Conservation (phyloP, 2,113 vertebrate species). For the Heterocephalus glaber region DNA sequence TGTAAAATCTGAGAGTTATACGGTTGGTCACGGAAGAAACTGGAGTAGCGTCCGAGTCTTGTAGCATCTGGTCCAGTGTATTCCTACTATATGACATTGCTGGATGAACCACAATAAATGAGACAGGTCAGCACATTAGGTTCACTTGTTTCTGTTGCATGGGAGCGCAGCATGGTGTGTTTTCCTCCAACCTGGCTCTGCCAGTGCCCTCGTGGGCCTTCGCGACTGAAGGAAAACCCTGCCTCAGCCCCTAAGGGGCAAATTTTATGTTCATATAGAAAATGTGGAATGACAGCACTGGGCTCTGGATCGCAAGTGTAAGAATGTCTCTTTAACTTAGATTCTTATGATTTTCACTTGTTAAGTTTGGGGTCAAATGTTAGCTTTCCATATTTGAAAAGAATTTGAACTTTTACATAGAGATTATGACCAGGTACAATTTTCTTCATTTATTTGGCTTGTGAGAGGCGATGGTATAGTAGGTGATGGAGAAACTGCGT, state of each 20-base stretch:
- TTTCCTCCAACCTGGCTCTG: not conserved
- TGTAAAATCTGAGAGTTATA: not conserved
- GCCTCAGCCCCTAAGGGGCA: slow-evolving; percentile 1
- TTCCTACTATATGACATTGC: not conserved
- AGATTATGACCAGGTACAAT: not conserved
- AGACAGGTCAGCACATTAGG: slow-evolving; percentile 43
- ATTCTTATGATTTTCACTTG: not conserved
- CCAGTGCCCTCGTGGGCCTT: slow-evolving; percentile 6
- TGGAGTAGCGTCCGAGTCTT: not conserved
- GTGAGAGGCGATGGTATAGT: not conserved
- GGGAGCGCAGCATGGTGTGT: not conserved
- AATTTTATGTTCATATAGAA: not conserved
- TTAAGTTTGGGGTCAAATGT: not conserved
- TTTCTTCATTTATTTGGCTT: not conserved
- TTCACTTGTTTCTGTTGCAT: slow-evolving; percentile 28
- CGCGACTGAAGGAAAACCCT: slow-evolving; percentile 1
- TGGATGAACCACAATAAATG: slow-evolving; percentile 56
- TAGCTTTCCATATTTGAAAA: slow-evolving; percentile 18
- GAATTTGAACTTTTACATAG: not conserved
- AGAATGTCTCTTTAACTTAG: slow-evolving; percentile 4
- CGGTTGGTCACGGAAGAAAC: not conserved
- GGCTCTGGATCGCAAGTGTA: not conserved
- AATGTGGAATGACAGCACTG: not conserved
- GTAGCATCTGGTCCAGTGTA: not conserved
- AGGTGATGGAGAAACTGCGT: not conserved